Evolutionary conservation across 2,888 invertebrate genomes (phyloP).

Genomic region (Yponomeuta evonymella): DNA sequence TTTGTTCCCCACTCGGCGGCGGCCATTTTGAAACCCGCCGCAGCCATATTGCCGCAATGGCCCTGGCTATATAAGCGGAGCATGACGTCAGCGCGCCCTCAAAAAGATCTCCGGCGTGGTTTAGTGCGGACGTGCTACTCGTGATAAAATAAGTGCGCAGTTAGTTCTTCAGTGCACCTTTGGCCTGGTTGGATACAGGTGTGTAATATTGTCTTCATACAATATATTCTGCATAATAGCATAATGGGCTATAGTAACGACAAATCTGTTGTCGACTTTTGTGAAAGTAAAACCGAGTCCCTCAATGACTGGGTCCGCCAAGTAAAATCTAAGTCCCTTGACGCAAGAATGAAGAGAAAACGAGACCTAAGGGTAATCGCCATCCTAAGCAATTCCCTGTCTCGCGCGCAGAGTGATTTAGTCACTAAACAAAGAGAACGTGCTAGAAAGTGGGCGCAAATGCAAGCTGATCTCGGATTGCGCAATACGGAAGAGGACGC

Average conservation of each 20-base stretch:
- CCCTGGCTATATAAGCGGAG: slow-evolving; percentile 45
- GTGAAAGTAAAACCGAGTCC: slow-evolving; percentile 75
- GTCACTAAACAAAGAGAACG: slow-evolving; percentile 78
- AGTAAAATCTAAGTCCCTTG: slow-evolving; percentile 78
- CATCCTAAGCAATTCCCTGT: slow-evolving; percentile 76
- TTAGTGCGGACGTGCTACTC: slow-evolving; percentile 43
- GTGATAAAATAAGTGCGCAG: slow-evolving; percentile 53
- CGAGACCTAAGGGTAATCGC: slow-evolving; percentile 80
- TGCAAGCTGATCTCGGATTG: slow-evolving; percentile 70
- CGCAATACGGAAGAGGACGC: slow-evolving; percentile 63
- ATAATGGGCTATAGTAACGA: slow-evolving; percentile 69
- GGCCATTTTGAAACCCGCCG: slow-evolving; percentile 21
- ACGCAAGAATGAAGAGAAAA: slow-evolving; percentile 73
- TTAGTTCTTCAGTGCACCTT: slow-evolving; percentile 45
- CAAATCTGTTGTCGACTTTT: slow-evolving; percentile 66
- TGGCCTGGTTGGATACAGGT: slow-evolving; percentile 70
- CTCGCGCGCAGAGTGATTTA: slow-evolving; percentile 77
- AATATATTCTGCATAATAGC: slow-evolving; percentile 46
- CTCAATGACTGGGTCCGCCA: slow-evolving; percentile 79
- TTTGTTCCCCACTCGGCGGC: slow-evolving; percentile 23
- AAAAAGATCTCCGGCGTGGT: slow-evolving; percentile 38
- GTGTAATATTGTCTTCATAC: slow-evolving; percentile 59
- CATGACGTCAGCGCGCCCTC: slow-evolving; percentile 57
- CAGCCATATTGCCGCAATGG: slow-evolving; percentile 24
- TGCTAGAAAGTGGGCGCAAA: slow-evolving; percentile 76